Conservation (phyloP, 2,797 vertebrate species). For the Myotis vivesi region DNA sequence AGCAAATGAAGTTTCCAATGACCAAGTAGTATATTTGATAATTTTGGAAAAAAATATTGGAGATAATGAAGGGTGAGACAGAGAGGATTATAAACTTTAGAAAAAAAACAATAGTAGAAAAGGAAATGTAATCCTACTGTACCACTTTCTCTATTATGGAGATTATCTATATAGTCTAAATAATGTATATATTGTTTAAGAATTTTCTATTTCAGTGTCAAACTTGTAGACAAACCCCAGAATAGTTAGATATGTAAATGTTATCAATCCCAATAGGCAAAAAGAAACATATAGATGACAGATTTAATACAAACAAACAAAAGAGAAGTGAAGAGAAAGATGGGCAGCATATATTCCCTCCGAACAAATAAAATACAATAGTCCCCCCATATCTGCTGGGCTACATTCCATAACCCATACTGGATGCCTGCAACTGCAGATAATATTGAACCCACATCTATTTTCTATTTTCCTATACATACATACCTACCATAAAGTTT, state of each 20-base stretch:
- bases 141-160: not conserved
- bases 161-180: not conserved
- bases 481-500: not conserved
- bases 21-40: not conserved
- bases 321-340: not conserved
- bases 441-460: not conserved
- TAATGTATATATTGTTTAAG: not conserved
- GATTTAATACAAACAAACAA: not conserved
- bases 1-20: not conserved
- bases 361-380: not conserved
- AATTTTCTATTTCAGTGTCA: constrained; percentile 24
- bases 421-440: not conserved
- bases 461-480: not conserved
- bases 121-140: not conserved
- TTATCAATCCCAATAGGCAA: not conserved
- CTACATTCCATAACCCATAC: not conserved
- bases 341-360: not conserved
- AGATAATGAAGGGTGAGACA: not conserved
- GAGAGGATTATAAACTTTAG: not conserved
- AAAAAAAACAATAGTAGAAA: not conserved
- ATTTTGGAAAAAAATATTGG: not conserved
- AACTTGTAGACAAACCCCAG: not conserved
- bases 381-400: not conserved
- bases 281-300: not conserved
- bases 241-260: not conserved